Evolutionary conservation across 2,113 vertebrate species (phyloP).

Genomic region (human (Homo sapiens)): DNA sequence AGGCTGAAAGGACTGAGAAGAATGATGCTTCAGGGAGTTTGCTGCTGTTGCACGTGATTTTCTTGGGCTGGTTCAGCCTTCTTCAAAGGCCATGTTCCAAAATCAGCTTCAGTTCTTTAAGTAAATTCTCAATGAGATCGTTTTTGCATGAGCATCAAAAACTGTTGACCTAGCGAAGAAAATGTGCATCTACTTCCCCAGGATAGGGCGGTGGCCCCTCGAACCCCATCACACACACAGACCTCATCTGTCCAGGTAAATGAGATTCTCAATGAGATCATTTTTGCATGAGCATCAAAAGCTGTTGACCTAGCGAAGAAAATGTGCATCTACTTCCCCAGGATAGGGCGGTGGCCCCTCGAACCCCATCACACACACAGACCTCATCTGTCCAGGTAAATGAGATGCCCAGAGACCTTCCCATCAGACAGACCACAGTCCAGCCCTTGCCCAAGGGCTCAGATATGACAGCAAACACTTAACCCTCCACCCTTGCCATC

Average conservation of each 20-base stretch:
- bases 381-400: neutral
- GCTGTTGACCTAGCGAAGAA: neutral
- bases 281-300: neutral
- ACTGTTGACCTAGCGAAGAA: neutral
- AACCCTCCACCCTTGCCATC: accelerated
- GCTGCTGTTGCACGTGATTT: accelerated
- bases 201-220: accelerated
- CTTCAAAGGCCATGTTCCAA: neutral
- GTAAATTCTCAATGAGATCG: neutral
- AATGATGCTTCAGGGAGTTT: accelerated
- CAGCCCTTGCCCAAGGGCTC: neutral
- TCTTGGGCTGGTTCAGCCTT: neutral
- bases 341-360: accelerated
- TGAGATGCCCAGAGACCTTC: neutral
- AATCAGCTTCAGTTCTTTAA: neutral
- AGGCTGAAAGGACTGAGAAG: neutral
- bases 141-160: neutral
- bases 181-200: neutral
- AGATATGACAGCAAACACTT: accelerated
- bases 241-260: neutral
- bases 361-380: neutral
- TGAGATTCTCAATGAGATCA: neutral
- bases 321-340: neutral
- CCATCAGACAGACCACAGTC: neutral
- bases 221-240: accelerated